Base-by-base conservation (phyloP, 2,888 invertebrate genomes). In the Stenurella melanura region DNA sequence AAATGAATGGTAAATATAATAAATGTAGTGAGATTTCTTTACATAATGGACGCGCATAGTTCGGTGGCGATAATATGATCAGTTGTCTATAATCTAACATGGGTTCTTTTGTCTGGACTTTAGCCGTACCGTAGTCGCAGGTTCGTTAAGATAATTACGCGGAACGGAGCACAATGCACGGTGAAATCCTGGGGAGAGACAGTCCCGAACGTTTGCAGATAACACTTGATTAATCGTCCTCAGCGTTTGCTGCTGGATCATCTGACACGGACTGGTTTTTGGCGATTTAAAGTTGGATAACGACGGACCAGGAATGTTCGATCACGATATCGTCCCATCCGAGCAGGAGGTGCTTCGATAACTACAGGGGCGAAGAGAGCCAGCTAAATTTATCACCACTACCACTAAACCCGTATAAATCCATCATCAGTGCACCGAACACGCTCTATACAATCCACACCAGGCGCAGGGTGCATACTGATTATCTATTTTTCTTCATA, bases 211-310 rank as follows among this genome's bases (percentile, higher is more conserved):
- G 82, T 77, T 73, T 68, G 74, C 77, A 87, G 89, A 89, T 88
- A 89, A 88, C 86, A 82, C 83, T 87, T 89, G 89, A 89, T 89
- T 89, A 89, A 89, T 89, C 86, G 87, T 86, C 84, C 78, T 83
- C 84, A 84, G 85, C 86, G 85, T 86, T 84, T 85, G 85, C 83
- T 81, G 85, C 85, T 84, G 85, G 87, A 87, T 88, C 86, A 87
- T 87, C 87, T 86, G 86, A 85, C 86, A 83, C 84, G 85, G 86
- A 87, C 87, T 85, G 87, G 87, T 87, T 88, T 88, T 88, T 86
- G 88, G 86, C 87, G 88, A 88, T 87, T 85, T 84, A 83, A 84
- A 84, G 78, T 81, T 82, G 86, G 86, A 86, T 86, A 86, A 86
- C 82, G 81, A 83, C 80, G 83, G 84, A 83, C 85, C 84, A 85